Percentiles rank a stretch among this genome's conserved stretches.
phyloP scores from a whole-genome alignment of 2,888 invertebrate genomes.

The Bombyx huttoni region DNA sequence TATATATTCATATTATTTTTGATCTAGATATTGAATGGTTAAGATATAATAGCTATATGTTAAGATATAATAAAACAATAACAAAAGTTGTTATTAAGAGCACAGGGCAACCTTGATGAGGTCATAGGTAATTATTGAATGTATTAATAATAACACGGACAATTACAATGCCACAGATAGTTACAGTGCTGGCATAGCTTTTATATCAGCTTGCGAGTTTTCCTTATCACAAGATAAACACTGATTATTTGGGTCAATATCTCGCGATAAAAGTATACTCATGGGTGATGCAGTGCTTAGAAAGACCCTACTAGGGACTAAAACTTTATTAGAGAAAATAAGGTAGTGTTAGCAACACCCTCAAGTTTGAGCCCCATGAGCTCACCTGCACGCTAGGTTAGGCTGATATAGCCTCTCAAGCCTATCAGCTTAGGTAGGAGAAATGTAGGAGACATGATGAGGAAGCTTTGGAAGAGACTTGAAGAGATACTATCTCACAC shows the following conservation, averaged over 20 bases:
- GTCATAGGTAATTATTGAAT: background rate
- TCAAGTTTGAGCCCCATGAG: too few species aligned
- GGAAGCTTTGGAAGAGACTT: too few species aligned
- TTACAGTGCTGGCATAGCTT: conserved; percentile 13
- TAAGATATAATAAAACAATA: background rate
- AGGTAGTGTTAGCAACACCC: too few species aligned
- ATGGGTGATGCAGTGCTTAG: conserved; percentile 1
- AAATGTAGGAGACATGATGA: too few species aligned
- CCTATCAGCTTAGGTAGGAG: too few species aligned
- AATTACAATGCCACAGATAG: background rate
- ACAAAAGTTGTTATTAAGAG: background rate
- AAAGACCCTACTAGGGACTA: background rate
- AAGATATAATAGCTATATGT: background rate
- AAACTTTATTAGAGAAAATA: too few species aligned
- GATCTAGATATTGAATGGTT: too few species aligned
- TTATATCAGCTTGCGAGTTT: conserved; percentile 16
- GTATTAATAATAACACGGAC: background rate
- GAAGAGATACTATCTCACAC: too few species aligned
- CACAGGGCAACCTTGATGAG: background rate
- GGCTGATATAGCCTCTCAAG: too few species aligned
- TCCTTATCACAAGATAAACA: conserved; percentile 43
- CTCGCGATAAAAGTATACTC: conserved; percentile 35
- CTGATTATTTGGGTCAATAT: conserved; percentile 60
- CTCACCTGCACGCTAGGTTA: too few species aligned
- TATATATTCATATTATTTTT: too few species aligned